Evolutionary conservation across 2,888 invertebrate genomes (phyloP), one percentile per base, ranked within the genome.

Genomic region (Acronicta alni): DNA sequence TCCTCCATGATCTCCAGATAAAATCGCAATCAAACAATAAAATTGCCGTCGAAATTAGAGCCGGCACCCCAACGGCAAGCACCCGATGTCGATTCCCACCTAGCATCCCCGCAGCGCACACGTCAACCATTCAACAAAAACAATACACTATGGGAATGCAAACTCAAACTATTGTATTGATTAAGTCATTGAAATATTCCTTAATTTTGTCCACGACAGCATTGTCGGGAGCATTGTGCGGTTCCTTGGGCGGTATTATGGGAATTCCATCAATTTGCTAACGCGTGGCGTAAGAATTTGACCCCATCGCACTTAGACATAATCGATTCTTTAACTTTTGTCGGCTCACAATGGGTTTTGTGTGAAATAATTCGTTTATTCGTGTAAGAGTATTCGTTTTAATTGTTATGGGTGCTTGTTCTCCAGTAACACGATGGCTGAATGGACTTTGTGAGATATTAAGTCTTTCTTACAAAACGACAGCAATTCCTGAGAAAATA

Each of bases 11-110:
- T 88, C 89, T 85, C 82, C 72, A 81, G 93, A 93, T 93, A 93
- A 92, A 92, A 93, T 93, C 92, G 90, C 91, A 90, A 93, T 93
- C 91, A 91, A 87, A 88, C 89, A 89, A 87, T 89, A 87, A 89
- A 87, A 84, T 75, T 78, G 77, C 82, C 79, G 78, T 70, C 82
- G 81, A 88, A 89, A 90, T 90, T 88, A 87, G 85, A 83, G 69
- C 72, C 49, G 77, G 85, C 88, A 86, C 89, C 81, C 67, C 61
- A 73, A 55, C 59, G 67, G 84, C 90, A 86, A 68, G 85, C 90
- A 89, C 91, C 91, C 91, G 89, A 85, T 89, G 91, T 89, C 87
- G 83, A 88, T 92, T 92, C 92, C 89, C 92, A 91, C 82, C 88
- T 84, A 76, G 76, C 72, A 73, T 66, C 84, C 90, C 89, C 80